Evolutionary conservation across 2,113 vertebrate species (phyloP).

Genomic region (Campylorhamphus procurvoides): DNA sequence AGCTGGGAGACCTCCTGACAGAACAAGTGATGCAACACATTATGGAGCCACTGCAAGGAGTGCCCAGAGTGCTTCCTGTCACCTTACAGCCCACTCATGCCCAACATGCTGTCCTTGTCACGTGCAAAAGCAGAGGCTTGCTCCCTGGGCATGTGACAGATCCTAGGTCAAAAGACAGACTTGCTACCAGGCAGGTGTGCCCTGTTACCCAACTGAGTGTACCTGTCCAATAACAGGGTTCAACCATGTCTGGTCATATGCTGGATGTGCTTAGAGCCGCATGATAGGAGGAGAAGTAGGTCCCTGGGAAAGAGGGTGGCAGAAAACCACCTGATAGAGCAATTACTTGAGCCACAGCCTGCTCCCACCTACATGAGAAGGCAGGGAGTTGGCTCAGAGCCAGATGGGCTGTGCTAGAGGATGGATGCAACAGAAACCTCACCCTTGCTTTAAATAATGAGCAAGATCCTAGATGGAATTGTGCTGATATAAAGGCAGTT

Average conservation of each 20-base stretch:
- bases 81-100: neutral
- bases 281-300: neutral
- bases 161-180: neutral
- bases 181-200: neutral
- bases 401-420: neutral
- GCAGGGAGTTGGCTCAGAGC: neutral
- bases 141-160: neutral
- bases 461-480: neutral
- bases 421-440: slow-evolving; percentile 43
- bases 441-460: slow-evolving; percentile 31
- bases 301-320: neutral
- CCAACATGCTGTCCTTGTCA: neutral
- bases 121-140: neutral
- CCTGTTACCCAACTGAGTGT: neutral
- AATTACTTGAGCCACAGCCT: neutral
- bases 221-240: neutral
- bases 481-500: slow-evolving; percentile 21
- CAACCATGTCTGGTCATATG: neutral
- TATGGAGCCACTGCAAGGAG: neutral
- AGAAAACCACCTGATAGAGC: neutral
- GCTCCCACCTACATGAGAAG: slow-evolving; percentile 2
- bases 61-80: neutral
- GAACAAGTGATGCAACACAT: neutral
- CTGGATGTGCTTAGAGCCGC: neutral
- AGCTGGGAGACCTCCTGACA: neutral